Conservation (phyloP, 1,140 invertebrate genomes). For the Drosophila aff. region DNA sequence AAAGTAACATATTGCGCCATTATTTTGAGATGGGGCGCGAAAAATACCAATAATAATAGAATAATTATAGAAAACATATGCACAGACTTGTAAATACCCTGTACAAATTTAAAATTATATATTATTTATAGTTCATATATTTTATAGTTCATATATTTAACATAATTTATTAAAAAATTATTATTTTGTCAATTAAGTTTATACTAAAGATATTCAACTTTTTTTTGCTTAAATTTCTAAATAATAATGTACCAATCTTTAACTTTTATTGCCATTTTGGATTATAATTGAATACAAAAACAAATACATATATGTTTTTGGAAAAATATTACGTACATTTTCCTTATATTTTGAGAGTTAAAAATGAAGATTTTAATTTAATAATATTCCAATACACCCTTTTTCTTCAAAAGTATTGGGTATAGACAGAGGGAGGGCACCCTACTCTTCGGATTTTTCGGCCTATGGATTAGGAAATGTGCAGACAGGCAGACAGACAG, state of each 20-base stretch:
- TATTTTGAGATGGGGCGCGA: background rate
- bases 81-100: background rate
- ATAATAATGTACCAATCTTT: too few relatives aligned
- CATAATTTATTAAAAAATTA: background rate
- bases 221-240: background rate
- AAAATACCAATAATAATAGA: constrained; percentile 8
- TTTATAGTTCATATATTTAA: background rate
- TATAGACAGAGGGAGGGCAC: background rate
- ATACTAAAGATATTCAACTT: background rate
- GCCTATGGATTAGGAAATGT: constrained; percentile 52
- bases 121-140: background rate
- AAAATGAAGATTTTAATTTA: background rate
- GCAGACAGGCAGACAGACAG: constrained; percentile 51
- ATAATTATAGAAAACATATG: background rate
- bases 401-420: background rate
- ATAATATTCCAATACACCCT: background rate
- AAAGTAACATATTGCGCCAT: constrained; percentile 40
- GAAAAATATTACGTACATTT: background rate
- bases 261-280: too few relatives aligned
- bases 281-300: too few relatives aligned
- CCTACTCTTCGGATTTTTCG: constrained; percentile 5
- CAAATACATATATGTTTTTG: too few relatives aligned
- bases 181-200: background rate
- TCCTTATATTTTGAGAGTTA: background rate
- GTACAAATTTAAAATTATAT: too few relatives aligned